phyloP scores from a whole-genome alignment of 2,797 vertebrate genomes.

The Notolabrus celidotus region DNA sequence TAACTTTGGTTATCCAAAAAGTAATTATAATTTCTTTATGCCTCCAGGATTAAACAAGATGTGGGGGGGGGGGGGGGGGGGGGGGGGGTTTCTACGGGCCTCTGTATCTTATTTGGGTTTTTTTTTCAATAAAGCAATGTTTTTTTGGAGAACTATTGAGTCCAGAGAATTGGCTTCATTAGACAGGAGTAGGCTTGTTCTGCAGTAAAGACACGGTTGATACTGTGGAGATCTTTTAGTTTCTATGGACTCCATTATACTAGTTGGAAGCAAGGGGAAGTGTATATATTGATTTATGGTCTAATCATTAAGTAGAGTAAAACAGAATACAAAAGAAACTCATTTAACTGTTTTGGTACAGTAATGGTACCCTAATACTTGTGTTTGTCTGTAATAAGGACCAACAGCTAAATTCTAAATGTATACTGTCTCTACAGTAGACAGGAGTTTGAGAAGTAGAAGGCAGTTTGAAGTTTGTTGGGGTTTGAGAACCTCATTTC shows the following conservation, averaged over 20 bases:
- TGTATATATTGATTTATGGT: not conserved
- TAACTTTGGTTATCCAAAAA: not conserved
- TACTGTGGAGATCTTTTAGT: not conserved
- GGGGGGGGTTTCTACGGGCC: not conserved
- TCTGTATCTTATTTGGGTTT: not conserved
- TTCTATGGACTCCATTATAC: not conserved
- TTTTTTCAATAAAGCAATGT: not conserved
- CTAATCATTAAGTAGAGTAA: no score
- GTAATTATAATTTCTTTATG: slow-evolving; percentile 5
- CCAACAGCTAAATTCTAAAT: no score
- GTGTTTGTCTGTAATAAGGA: no score
- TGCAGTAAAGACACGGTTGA: not conserved
- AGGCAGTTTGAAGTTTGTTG: no score
- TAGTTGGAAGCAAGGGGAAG: not conserved
- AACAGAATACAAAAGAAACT: not conserved
- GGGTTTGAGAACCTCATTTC: no score
- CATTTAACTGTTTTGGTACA: no score
- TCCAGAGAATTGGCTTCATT: slow-evolving; percentile 4
- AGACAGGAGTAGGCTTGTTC: not conserved
- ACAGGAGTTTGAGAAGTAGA: no score
- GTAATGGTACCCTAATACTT: not conserved
- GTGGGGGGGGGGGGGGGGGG: no score
- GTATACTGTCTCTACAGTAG: no score
- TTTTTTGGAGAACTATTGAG: not conserved
- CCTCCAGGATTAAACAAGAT: slow-evolving; percentile 1